Evolutionary conservation across 2,888 invertebrate genomes (phyloP).

Genomic region (Acronicta leporina): DNA sequence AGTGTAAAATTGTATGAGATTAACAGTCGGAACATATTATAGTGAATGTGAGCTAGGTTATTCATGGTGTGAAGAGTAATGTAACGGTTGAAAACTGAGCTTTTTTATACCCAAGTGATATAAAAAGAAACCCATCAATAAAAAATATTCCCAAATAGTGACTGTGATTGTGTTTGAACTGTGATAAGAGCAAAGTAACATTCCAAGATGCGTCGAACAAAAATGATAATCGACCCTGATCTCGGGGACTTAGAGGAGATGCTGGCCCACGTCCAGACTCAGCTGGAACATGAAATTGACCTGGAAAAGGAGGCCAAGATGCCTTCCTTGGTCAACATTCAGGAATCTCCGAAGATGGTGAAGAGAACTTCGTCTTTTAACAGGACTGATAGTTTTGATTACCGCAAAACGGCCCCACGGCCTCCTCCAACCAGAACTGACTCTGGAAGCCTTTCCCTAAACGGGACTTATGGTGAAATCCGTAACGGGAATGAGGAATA

Average conservation of each 20-base stretch:
- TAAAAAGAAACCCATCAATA: conserved; percentile 20
- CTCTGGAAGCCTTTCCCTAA: conserved; percentile 46
- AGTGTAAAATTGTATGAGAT: conserved; percentile 5
- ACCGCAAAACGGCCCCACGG: conserved; percentile 64
- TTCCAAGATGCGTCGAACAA: conserved; percentile 76
- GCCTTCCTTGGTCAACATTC: conserved; percentile 76
- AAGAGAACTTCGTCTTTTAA: conserved; percentile 73
- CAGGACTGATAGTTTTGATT: conserved; percentile 71
- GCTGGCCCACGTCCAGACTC: conserved; percentile 84
- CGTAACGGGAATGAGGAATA: conserved; percentile 64
- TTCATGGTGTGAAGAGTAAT: neutral
- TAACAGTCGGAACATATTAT: neutral
- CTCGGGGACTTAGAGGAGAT: conserved; percentile 85
- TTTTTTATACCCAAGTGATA: conserved; percentile 16
- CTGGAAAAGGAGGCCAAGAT: conserved; percentile 78
- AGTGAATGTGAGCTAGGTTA: neutral
- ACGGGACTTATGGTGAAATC: conserved; percentile 46
- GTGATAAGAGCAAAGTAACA: conserved; percentile 48
- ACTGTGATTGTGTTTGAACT: conserved; percentile 39
- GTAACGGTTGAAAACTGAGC: conserved; percentile 36
- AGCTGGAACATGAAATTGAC: conserved; percentile 84
- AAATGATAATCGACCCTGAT: conserved; percentile 81
- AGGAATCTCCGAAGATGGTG: conserved; percentile 79
- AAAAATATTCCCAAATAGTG: conserved; percentile 12
- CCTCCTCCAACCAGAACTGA: conserved; percentile 62